Conservation (phyloP, 2,888 invertebrate species). For the Acanthosepion lycidas region DNA sequence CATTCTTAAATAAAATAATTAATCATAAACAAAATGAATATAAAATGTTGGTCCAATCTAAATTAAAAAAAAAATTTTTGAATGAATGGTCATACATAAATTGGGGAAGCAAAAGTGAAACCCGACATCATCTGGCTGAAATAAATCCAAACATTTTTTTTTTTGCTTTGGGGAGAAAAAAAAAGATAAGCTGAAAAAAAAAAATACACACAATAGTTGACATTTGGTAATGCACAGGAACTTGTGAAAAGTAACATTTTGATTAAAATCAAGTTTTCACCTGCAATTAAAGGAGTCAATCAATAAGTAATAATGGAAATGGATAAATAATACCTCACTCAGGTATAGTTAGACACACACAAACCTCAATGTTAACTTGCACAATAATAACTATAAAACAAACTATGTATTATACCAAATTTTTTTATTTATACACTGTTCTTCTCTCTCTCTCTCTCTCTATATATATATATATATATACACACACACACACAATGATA, state of each 20-base stretch:
- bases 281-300: neutral
- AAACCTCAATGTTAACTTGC: too few relatives aligned
- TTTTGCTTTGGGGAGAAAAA: neutral
- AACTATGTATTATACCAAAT: too few relatives aligned
- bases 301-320: neutral
- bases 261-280: neutral
- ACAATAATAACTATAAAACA: too few relatives aligned
- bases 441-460: too few relatives aligned
- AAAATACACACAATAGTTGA: neutral
- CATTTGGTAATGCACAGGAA: neutral
- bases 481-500: too few relatives aligned
- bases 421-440: too few relatives aligned
- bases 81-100: neutral
- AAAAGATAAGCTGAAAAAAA: neutral
- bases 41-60: neutral
- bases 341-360: too few relatives aligned
- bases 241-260: neutral
- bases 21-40: neutral
- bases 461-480: too few relatives aligned
- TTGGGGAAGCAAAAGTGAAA: neutral
- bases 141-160: neutral
- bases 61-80: neutral
- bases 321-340: too few relatives aligned
- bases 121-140: neutral
- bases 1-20: neutral